Conservation (phyloP, 2,888 invertebrate species). For the Luffia ferchaultella region DNA sequence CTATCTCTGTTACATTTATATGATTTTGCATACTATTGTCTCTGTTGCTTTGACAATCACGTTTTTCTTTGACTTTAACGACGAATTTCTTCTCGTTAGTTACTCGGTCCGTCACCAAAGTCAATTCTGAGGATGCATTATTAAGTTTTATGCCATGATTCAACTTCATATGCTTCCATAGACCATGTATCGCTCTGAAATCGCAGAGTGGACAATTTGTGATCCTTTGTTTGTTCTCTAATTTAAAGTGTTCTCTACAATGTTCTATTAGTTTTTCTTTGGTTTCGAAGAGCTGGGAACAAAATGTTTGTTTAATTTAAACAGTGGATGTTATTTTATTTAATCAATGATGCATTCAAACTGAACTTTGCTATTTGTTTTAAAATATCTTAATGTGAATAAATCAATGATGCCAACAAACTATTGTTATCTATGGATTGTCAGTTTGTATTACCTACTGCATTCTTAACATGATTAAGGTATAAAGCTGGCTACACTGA, state of each 20-base stretch:
- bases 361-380: too few species aligned
- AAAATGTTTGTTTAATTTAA: too few species aligned
- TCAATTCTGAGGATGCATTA: neutral
- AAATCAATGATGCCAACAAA: too few species aligned
- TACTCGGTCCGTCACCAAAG: neutral
- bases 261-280: slow-evolving; percentile 32
- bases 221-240: slow-evolving; percentile 24
- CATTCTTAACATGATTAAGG: too few species aligned
- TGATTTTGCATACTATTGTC: slow-evolving; percentile 11
- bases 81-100: slow-evolving; percentile 16
- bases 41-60: slow-evolving; percentile 12
- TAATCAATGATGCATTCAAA: too few species aligned
- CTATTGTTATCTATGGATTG: too few species aligned
- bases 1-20: slow-evolving; percentile 19
- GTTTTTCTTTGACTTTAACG: slow-evolving; percentile 8
- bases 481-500: too few species aligned
- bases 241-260: slow-evolving; percentile 34
- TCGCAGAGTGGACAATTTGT: slow-evolving; percentile 24
- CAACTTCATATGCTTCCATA: neutral
- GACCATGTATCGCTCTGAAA: neutral
- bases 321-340: too few species aligned
- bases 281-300: slow-evolving; percentile 40
- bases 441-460: too few species aligned
- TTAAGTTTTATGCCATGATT: neutral
- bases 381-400: too few species aligned